Conservation (phyloP, 64 coral and sea anemone species). For the Porites australiensis region DNA sequence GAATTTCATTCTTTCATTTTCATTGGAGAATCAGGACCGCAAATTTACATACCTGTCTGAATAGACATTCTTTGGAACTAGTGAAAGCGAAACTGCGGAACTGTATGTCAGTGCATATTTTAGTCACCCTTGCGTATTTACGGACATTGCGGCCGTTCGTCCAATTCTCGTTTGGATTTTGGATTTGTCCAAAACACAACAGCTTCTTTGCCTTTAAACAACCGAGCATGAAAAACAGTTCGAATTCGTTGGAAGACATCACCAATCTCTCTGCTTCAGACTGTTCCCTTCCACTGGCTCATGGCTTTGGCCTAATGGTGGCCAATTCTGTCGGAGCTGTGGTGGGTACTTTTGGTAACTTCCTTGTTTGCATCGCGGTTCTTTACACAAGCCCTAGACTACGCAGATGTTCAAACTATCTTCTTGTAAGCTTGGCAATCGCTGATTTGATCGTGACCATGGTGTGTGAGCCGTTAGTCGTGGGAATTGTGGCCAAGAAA, state of each 20-base stretch:
- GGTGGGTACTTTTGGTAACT: slow-evolving; percentile 40
- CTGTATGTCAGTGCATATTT: too few species aligned
- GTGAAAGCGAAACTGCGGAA: too few species aligned
- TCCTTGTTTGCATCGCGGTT: slow-evolving; percentile 18
- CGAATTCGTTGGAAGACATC: neutral
- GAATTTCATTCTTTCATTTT: too few species aligned
- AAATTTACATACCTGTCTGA: too few species aligned
- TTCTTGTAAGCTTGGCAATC: slow-evolving; percentile 38
- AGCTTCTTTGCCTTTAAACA: too few species aligned
- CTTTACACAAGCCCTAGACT: neutral
- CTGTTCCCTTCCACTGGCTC: neutral
- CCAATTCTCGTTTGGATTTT: too few species aligned
- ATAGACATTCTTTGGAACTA: too few species aligned
- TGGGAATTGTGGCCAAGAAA: slow-evolving; percentile 3
- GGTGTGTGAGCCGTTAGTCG: slow-evolving; percentile 24
- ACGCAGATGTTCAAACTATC: slow-evolving; percentile 24
- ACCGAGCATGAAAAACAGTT: neutral
- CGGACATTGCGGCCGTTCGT: too few species aligned
- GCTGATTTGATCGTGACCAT: slow-evolving; percentile 55
- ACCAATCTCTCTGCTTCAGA: neutral
- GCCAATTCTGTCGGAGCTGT: slow-evolving; percentile 5
- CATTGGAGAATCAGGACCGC: too few species aligned
- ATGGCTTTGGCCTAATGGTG: slow-evolving; percentile 16
- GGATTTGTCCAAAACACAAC: too few species aligned
- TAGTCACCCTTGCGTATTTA: too few species aligned